Percentiles rank a stretch among this genome's conserved stretches.
phyloP scores from a whole-genome alignment of 2,113 vertebrate species.

The Capricornis sumatraensis region DNA sequence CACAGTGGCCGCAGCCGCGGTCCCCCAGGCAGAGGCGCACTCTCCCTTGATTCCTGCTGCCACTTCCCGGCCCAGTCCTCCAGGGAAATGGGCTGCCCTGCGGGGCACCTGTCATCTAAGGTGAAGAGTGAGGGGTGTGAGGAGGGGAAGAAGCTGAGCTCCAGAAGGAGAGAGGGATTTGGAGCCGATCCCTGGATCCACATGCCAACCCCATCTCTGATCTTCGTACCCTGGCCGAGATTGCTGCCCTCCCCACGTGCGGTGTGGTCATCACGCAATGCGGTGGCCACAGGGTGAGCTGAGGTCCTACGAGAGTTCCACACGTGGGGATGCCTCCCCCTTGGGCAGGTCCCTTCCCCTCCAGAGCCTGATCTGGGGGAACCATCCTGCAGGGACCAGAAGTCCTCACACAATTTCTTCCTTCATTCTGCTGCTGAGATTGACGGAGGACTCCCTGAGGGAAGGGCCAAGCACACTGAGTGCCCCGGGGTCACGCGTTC shows the following conservation, averaged over 20 bases:
- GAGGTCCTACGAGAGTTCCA: neutral
- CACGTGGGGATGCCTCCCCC: neutral
- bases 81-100: neutral
- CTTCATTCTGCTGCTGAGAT: neutral
- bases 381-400: neutral
- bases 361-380: neutral
- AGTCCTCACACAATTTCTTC: neutral
- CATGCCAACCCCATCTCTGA: neutral
- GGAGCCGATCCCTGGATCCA: neutral
- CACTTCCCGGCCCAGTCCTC: neutral
- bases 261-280: fast-evolving
- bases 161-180: neutral
- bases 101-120: neutral
- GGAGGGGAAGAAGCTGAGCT: neutral
- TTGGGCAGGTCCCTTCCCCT: neutral
- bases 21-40: neutral
- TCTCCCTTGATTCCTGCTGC: neutral
- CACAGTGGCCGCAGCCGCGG: fast-evolving
- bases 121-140: neutral
- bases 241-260: fast-evolving
- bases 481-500: fast-evolving
- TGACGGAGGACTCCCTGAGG: fast-evolving
- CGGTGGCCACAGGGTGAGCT: fast-evolving
- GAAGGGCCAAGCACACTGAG: too few species aligned
- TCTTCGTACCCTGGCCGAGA: fast-evolving